A percentile compares a stretch with the other conserved stretches of the same genome.
These are phyloP conservation scores for Ooceraea biroi DNA, from an alignment of 1,140 invertebrate species.

Conservation along the genomic window DNA sequence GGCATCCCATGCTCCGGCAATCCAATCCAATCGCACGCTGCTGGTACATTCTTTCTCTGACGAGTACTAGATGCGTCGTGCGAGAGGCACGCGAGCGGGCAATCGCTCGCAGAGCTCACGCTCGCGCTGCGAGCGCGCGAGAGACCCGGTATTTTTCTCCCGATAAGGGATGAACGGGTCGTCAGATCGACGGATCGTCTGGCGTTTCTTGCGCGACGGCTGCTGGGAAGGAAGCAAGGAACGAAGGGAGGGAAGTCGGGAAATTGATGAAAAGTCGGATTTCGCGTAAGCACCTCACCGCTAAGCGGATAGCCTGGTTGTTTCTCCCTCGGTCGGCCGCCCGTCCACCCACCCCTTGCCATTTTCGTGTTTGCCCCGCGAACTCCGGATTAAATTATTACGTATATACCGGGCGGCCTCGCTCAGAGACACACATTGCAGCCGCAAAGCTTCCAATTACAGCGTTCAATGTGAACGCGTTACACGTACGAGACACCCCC, in stretches of 20 bases:
- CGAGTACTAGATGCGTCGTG: neutral
- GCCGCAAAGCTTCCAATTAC: conserved; percentile 77
- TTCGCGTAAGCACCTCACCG: conserved; percentile 54
- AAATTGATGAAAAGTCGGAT: conserved; percentile 78
- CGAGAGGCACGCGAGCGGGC: neutral
- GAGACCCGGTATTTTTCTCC: neutral
- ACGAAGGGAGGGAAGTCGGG: conserved; percentile 35
- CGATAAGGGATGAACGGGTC: conserved; percentile 5
- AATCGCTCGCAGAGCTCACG: conserved; percentile 26
- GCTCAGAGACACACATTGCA: conserved; percentile 47
- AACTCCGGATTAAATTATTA: conserved; percentile 74
- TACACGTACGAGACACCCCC: conserved; percentile 17
- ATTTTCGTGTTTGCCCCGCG: conserved; percentile 67
- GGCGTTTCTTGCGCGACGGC: neutral
- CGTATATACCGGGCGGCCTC: conserved; percentile 38
- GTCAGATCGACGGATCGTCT: conserved; percentile 38
- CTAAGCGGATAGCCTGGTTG: conserved; percentile 71
- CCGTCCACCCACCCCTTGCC: neutral
- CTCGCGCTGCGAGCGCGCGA: neutral
- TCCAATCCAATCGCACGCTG: neutral
- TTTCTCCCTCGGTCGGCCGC: conserved; percentile 36
- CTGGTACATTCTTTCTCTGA: neutral
- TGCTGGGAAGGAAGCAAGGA: too few relatives aligned
- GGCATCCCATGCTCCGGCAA: neutral
- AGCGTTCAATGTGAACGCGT: conserved; percentile 55